A percentile compares a stretch with the other conserved stretches of the same genome.
These are phyloP conservation scores for Phaenicophaeus curvirostris DNA, from an alignment of 2,797 vertebrate genomes.

Conservation along the genomic window DNA sequence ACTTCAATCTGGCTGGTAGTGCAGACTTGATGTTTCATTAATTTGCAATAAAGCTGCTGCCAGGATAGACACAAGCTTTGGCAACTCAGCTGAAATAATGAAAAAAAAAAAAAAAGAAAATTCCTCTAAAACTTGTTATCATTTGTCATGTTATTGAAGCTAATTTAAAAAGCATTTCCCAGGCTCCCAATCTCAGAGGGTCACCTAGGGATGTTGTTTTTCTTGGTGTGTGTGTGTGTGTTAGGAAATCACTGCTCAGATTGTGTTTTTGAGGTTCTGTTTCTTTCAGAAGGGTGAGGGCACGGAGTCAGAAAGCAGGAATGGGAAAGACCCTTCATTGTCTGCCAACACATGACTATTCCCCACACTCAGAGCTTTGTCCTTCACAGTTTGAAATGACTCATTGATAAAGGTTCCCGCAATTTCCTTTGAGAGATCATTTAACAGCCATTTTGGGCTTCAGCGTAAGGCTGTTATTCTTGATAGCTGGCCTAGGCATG, in stretches of 20 bases:
- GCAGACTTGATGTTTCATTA: conserved; percentile 39
- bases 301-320: background rate
- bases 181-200: background rate
- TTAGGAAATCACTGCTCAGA: background rate
- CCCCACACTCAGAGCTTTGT: background rate
- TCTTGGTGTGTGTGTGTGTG: background rate
- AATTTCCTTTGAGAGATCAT: conserved; percentile 3
- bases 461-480: conserved; percentile 44
- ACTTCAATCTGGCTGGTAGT: conserved; percentile 6
- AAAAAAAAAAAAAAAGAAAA: background rate
- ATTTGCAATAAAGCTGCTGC: conserved; percentile 31
- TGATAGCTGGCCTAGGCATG: conserved; percentile 35
- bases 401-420: conserved; percentile 45
- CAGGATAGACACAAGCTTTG: background rate
- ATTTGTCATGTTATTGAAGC: background rate
- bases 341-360: conserved; percentile 3
- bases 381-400: conserved; percentile 18
- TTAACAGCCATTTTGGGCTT: background rate
- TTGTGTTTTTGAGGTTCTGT: background rate
- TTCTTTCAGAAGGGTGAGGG: background rate
- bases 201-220: background rate
- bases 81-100: background rate
- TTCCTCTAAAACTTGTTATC: conserved; percentile 17
- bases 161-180: conserved; percentile 41
- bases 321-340: conserved; percentile 25